phyloP scores from a whole-genome alignment of 2,888 invertebrate genomes.

The Scelioninae gen. 1 region DNA sequence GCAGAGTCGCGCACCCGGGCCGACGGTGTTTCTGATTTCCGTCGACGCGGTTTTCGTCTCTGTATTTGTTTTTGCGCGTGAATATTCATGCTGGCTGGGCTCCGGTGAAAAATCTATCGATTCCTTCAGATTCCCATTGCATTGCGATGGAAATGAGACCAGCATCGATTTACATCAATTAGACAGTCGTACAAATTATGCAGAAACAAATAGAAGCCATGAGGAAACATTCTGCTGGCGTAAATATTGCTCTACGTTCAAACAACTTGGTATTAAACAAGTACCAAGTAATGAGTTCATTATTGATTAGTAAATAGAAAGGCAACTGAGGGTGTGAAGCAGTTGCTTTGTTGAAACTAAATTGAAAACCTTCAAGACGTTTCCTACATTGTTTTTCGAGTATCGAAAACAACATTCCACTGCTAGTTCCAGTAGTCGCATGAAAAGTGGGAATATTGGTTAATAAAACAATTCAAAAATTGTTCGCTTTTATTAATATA shows the following conservation, averaged over 20 bases:
- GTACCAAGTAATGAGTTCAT: neutral
- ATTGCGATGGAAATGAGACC: slow-evolving; percentile 41
- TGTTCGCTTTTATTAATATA: too few species aligned
- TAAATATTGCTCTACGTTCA: slow-evolving; percentile 24
- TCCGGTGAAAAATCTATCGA: slow-evolving; percentile 36
- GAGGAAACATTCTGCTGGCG: neutral
- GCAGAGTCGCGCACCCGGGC: slow-evolving; percentile 28
- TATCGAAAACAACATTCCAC: too few species aligned
- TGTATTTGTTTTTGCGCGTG: slow-evolving; percentile 41
- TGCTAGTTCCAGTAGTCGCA: too few species aligned
- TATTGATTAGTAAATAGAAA: neutral
- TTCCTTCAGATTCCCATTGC: slow-evolving; percentile 13
- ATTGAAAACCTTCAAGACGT: too few species aligned
- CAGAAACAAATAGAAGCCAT: slow-evolving; percentile 22
- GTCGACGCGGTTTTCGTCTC: slow-evolving; percentile 13
- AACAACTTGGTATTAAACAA: slow-evolving; percentile 1
- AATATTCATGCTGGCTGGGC: slow-evolving; percentile 39
- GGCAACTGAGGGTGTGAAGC: neutral
- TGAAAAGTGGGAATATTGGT: too few species aligned
- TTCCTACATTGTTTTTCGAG: too few species aligned
- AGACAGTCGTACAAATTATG: slow-evolving; percentile 23
- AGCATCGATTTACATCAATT: slow-evolving; percentile 54
- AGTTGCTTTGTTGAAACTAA: neutral
- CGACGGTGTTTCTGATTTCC: slow-evolving; percentile 5
- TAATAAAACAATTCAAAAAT: too few species aligned